Percentiles rank a stretch among this genome's conserved stretches.
These are phyloP conservation scores for Acrobasis repandana DNA, from an alignment of 2,888 invertebrate genomes.

Conservation along the genomic window DNA sequence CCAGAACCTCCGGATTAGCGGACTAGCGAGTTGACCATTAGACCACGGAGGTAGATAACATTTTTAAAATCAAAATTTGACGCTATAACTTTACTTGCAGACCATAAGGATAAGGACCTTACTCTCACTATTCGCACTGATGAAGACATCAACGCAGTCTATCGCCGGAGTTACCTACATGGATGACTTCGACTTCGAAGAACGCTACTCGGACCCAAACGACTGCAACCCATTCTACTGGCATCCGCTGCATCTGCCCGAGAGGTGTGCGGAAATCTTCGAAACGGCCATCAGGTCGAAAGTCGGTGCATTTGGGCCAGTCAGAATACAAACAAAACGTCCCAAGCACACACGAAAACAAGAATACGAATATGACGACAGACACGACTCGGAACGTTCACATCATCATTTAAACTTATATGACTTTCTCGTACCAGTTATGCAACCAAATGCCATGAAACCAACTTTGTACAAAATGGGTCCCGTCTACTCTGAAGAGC, in stretches of 20 bases:
- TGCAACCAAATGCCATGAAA: background rate
- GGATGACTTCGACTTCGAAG: conserved; percentile 65
- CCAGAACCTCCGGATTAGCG: no score
- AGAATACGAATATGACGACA: background rate
- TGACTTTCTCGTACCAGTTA: background rate
- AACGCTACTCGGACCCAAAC: conserved; percentile 55
- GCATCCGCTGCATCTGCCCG: conserved; percentile 70
- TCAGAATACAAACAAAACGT: conserved; percentile 38
- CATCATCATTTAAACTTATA: background rate
- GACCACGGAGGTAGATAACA: no score
- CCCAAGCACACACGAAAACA: background rate
- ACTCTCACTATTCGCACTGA: conserved; percentile 31
- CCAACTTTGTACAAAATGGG: background rate
- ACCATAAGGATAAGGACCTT: background rate
- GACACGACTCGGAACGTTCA: background rate
- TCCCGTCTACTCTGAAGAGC: background rate
- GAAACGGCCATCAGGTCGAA: conserved; percentile 53
- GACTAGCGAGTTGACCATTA: no score
- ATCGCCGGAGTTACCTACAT: conserved; percentile 68
- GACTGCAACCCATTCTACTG: conserved; percentile 71
- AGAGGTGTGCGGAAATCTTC: conserved; percentile 57
- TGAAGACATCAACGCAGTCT: conserved; percentile 42
- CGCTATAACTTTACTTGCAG: background rate
- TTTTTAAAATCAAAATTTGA: no score
- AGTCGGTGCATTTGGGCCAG: conserved; percentile 39